These are phyloP conservation scores for Emesis furor DNA, from an alignment of 2,888 invertebrate species.

Conservation along the genomic window DNA sequence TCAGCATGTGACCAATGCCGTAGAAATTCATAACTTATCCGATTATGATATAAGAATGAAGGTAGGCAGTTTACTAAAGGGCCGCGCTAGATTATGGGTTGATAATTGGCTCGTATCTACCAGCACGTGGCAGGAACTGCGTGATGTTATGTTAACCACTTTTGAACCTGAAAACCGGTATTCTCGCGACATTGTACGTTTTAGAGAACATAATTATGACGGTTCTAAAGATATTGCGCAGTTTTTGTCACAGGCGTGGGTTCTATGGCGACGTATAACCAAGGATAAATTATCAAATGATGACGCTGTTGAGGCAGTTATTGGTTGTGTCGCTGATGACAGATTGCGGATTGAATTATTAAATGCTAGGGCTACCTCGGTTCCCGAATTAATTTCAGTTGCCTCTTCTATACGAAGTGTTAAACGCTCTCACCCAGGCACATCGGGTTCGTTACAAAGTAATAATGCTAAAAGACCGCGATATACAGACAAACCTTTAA, in stretches of 20 bases:
- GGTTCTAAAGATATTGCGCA: conserved; percentile 71
- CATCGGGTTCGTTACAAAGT: background rate
- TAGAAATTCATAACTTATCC: conserved; percentile 21
- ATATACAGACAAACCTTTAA: background rate
- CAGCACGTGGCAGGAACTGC: conserved; percentile 71
- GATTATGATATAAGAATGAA: conserved; percentile 75
- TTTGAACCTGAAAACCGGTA: conserved; percentile 77
- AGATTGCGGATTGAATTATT: conserved; percentile 31
- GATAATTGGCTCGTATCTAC: conserved; percentile 76
- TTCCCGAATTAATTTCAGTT: conserved; percentile 65
- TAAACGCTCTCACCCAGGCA: conserved; percentile 11
- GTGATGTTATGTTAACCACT: conserved; percentile 44
- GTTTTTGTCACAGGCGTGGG: conserved; percentile 75
- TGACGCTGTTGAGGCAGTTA: conserved; percentile 59
- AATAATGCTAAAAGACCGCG: background rate
- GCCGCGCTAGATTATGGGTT: conserved; percentile 74
- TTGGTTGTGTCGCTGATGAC: background rate
- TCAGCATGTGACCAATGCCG: conserved; percentile 60
- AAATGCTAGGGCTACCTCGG: conserved; percentile 59
- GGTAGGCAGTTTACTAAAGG: conserved; percentile 72
- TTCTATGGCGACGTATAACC: conserved; percentile 74
- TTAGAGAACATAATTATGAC: conserved; percentile 75
- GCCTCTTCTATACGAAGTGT: conserved; percentile 63
- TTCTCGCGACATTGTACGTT: conserved; percentile 73
- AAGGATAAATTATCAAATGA: conserved; percentile 70